These are phyloP conservation scores for Chaetogeoica ovagalla DNA, from an alignment of 2,888 invertebrate species.

Conservation along the genomic window DNA sequence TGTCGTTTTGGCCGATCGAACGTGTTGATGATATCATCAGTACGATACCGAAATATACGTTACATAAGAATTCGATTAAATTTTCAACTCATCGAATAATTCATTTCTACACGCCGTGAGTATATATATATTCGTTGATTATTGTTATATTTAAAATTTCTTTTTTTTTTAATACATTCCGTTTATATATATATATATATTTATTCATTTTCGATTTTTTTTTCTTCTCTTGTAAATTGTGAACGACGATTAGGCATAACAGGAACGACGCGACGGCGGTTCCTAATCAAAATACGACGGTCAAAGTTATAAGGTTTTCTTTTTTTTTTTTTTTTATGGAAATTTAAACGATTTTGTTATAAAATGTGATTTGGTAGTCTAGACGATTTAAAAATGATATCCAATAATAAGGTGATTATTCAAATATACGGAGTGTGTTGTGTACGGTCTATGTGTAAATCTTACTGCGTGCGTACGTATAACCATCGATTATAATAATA, in stretches of 20 bases:
- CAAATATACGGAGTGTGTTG: background rate
- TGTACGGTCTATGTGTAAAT: background rate
- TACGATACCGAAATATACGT: too few species aligned
- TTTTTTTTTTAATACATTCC: background rate
- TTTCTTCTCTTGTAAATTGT: background rate
- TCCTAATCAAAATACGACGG: constrained; percentile 21
- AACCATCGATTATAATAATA: constrained; percentile 1
- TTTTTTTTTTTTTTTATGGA: constrained; percentile 7
- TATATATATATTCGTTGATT: too few species aligned
- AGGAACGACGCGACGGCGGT: background rate
- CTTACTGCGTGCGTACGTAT: background rate
- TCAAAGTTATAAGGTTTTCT: background rate
- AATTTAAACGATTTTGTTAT: constrained; percentile 9
- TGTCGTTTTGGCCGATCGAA: too few species aligned
- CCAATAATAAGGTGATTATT: constrained; percentile 35
- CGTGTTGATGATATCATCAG: too few species aligned
- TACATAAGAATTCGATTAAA: background rate
- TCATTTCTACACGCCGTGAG: background rate
- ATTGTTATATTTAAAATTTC: too few species aligned
- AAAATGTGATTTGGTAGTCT: constrained; percentile 40
- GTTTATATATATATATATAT: too few species aligned
- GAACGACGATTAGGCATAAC: background rate
- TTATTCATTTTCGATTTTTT: background rate
- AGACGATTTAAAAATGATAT: constrained; percentile 35
- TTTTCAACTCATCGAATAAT: too few species aligned